Evolutionary conservation across 2,797 vertebrate genomes (phyloP), one percentile per base, ranked within the genome.

Genomic region (Danio aesculapii): DNA sequence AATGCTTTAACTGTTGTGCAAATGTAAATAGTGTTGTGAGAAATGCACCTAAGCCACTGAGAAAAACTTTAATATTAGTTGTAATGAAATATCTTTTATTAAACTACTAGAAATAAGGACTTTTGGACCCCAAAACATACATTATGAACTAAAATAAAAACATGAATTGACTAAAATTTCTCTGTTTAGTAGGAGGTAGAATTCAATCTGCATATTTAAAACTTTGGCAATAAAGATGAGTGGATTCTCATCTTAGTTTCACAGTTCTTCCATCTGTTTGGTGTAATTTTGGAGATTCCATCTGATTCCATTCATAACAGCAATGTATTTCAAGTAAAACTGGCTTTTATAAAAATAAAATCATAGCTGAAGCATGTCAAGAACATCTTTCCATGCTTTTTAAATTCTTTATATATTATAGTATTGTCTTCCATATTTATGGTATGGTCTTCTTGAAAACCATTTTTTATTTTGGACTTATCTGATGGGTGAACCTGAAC

Each of bases 171-270:
- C 30, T 59, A 59, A 19, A 59, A 50, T 41, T 62, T 14, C 73
- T 63, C 59, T 41, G 50, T 53, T 63, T 46, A 30, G 68, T 2
- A n/a, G 43, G 75, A 82, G 52, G 75, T 82, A 82, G 67, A 66
- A 16, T 57, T 44, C 30, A 77, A 68, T 47, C 39, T 39, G 61
- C 43, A 17, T 55, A 16, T 73, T 50, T 58, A 41, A 43, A 55
- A 21, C 39, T 77, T 77, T 77, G 81, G 81, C 67, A 72, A 72
- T 77, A 46, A 17, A 61, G 6, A 50, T 21, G 44, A 59, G 63
- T 13, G 5, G 59, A 70, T 62, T 53, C 57, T 76, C 13, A 39
- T 69, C 16, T 6, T 16, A 71, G 39, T 53, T 63, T 78, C 64
- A 59, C 11, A 17, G 43, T 49, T 47, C 10, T 67, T 50, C 5